phyloP scores from a whole-genome alignment of 2,797 vertebrate species.

The Cynodonichthys magdalenae region DNA sequence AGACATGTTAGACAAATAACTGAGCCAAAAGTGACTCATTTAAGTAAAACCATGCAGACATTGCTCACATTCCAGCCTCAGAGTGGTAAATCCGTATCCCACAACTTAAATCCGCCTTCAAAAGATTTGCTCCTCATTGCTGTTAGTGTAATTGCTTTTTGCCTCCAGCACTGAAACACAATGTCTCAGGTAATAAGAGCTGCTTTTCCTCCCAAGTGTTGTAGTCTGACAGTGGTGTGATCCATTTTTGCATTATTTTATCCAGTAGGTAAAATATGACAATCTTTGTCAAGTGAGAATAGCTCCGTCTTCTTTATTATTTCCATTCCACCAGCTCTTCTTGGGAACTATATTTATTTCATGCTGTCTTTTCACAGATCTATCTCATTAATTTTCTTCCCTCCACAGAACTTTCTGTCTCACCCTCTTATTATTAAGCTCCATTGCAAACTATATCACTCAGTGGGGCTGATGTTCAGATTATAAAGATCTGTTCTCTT shows the following conservation, averaged over 20 bases:
- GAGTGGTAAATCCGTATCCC: slow-evolving; percentile 39
- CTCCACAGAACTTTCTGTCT: slow-evolving; percentile 42
- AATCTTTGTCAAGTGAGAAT: slow-evolving; percentile 45
- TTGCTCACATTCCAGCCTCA: slow-evolving; percentile 20
- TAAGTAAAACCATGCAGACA: slow-evolving; percentile 26
- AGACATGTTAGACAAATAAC: slow-evolving; percentile 2
- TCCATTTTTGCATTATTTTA: slow-evolving; percentile 43
- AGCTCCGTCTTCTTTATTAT: slow-evolving; percentile 49
- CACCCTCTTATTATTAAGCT: slow-evolving; percentile 51
- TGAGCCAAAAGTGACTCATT: slow-evolving; percentile 19
- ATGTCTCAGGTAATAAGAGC: slow-evolving; percentile 51
- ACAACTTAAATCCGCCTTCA: slow-evolving; percentile 61
- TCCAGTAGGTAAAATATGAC: slow-evolving; percentile 31
- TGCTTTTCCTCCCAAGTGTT: slow-evolving; percentile 20
- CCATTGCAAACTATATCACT: slow-evolving; percentile 55
- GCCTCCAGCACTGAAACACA: slow-evolving; percentile 55
- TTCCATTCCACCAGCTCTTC: slow-evolving; percentile 35
- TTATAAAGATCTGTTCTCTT: slow-evolving; percentile 62
- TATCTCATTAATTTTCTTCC: slow-evolving; percentile 54
- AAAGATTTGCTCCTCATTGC: slow-evolving; percentile 59
- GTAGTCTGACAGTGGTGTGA: slow-evolving; percentile 21
- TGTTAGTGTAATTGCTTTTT: slow-evolving; percentile 68
- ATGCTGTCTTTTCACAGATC: slow-evolving; percentile 40
- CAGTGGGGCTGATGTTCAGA: slow-evolving; percentile 47
- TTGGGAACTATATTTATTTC: slow-evolving; percentile 26